A percentile compares a stretch with the other conserved stretches of the same genome.
These are phyloP conservation scores for Addax nasomaculatus DNA, from an alignment of 2,113 vertebrate species.

Conservation along the genomic window DNA sequence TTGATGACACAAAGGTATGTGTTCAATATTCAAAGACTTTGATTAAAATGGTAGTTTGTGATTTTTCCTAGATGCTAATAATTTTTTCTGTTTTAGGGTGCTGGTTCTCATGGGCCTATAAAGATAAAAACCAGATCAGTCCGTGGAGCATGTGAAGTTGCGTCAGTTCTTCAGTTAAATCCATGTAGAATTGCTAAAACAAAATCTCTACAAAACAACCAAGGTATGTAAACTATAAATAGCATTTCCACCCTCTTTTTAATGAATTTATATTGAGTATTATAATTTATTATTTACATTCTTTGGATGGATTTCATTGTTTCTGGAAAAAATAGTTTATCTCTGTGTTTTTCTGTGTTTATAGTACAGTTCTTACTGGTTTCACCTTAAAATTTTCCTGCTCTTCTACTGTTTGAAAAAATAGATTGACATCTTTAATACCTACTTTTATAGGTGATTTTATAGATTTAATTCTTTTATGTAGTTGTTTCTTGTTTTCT, in stretches of 20 bases:
- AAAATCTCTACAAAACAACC: slow-evolving; percentile 71
- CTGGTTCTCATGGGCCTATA: slow-evolving; percentile 75
- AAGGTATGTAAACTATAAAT: slow-evolving; percentile 70
- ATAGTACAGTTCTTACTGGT: not conserved
- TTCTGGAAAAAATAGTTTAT: not conserved
- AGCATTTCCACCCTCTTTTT: not conserved
- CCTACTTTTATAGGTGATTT: not conserved
- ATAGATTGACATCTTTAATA: slow-evolving; percentile 23
- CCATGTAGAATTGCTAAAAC: slow-evolving; percentile 80
- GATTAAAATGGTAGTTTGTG: slow-evolving; percentile 29
- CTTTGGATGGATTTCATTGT: not conserved
- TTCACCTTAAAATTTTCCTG: slow-evolving; percentile 32
- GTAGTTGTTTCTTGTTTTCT: slow-evolving; percentile 37
- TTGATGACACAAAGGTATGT: slow-evolving; percentile 79
- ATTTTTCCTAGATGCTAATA: slow-evolving; percentile 65
- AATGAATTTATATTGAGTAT: not conserved
- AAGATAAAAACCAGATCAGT: slow-evolving; percentile 77
- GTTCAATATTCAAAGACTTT: not conserved
- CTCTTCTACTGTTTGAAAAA: slow-evolving; percentile 1
- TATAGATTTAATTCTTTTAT: not conserved
- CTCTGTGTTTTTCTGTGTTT: not conserved
- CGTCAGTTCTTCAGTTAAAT: slow-evolving; percentile 88
- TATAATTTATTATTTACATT: not conserved
- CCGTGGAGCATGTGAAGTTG: slow-evolving; percentile 80
- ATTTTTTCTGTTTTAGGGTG: slow-evolving; percentile 76